These are phyloP conservation scores for Coranthus polyacanthus DNA, from an alignment of 2,797 vertebrate species.

Conservation along the genomic window DNA sequence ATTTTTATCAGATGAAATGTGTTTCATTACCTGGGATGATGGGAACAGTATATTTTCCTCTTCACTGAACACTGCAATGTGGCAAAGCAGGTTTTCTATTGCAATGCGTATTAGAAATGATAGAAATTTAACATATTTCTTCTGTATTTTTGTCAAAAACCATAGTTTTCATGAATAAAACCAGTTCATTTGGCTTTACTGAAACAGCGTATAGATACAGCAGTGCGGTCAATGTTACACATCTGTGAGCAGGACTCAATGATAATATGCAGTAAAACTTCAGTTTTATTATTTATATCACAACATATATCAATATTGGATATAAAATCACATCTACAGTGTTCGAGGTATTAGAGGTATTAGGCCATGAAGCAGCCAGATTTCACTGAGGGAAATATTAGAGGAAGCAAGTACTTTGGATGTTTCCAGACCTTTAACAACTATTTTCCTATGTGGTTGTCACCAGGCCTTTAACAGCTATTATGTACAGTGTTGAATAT, in stretches of 20 bases:
- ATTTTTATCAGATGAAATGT: slow-evolving; percentile 2
- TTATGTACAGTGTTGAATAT: slow-evolving; percentile 19
- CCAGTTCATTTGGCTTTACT: too few species aligned
- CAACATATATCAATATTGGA: too few species aligned
- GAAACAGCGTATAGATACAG: too few species aligned
- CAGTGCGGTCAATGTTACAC: too few species aligned
- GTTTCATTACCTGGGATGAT: slow-evolving; percentile 1
- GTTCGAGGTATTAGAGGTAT: neutral
- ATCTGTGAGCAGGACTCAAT: too few species aligned
- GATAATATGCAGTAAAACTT: too few species aligned
- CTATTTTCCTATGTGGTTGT: slow-evolving; percentile 42
- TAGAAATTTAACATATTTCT: too few species aligned
- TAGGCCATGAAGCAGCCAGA: slow-evolving; percentile 14
- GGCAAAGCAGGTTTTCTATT: too few species aligned
- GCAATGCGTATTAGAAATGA: too few species aligned
- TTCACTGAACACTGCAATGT: neutral
- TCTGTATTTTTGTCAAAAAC: too few species aligned
- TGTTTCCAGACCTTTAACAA: slow-evolving; percentile 41
- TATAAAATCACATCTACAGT: neutral
- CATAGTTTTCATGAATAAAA: too few species aligned
- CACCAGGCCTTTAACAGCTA: slow-evolving; percentile 32
- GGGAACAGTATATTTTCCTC: neutral
- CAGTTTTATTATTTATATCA: neutral
- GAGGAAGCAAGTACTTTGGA: slow-evolving; percentile 35
- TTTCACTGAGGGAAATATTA: slow-evolving; percentile 26